Base-by-base conservation (phyloP, 2,113 vertebrate species). In the Crotalus horridus region DNA sequence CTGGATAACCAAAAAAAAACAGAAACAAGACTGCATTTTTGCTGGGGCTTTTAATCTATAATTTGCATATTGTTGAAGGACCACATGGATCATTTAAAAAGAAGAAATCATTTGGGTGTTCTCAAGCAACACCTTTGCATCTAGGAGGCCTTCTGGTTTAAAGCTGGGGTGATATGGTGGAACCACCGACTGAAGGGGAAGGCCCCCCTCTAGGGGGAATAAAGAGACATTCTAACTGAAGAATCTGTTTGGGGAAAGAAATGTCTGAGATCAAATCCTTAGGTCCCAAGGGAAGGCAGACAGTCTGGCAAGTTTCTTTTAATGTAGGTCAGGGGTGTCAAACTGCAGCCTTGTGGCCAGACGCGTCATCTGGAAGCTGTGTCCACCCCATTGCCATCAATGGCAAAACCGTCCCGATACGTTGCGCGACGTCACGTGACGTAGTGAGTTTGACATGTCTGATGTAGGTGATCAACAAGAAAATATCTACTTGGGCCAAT, bases 61-160 rank as follows among this genome's bases (percentile, higher is more conserved):
- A 92, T 94, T 94, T 48, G 93, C 94, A 96, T 93, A 51, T 91
- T 95, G 91, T 91, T 90, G 93, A 91, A 90, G 90, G 96, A 93
- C 93, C 94, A 93, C 89, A 95, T 95, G 46, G 85, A 93, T 90
- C 89, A 93, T 94, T 94, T 95, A 95, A 94, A 96, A 93, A 96
- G 51, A 0, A 51, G 23, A 26, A 85, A 58, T 17, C 6, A 11
- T 93, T 0, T 94, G 0, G 85, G 91, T 94, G 91, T 97, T 95
- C 94, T 97, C 94, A 91, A 94, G 95, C 61, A 87, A 90, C 88
- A 85, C 92, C 94, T 88, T 86, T 94, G 91, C 94, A 94, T 93
- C 94, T 95, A 95, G 94, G 95, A 97, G 95, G 94, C 90, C 95
- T 91, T 95, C 93, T 95, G 94, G 74, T n/a, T 90, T 89, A 86